Evolutionary conservation across 1,140 invertebrate species (phyloP).

Genomic region (Papilio glaucus): DNA sequence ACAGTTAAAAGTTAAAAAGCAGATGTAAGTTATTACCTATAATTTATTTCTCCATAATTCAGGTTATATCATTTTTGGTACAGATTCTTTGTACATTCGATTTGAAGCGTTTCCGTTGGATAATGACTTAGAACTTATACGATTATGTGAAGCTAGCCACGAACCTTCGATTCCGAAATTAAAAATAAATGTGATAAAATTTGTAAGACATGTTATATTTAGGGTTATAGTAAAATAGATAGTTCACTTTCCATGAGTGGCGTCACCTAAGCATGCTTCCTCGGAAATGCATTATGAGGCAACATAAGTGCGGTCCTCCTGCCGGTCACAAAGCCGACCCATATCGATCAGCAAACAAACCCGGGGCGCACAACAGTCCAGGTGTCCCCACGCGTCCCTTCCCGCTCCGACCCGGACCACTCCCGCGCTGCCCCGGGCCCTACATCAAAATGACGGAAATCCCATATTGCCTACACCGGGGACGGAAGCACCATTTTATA

Average conservation of each 20-base stretch:
- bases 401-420: conserved; percentile 51
- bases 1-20: too few species aligned
- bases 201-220: too few species aligned
- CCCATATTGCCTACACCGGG: conserved; percentile 78
- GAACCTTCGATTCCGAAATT: too few species aligned
- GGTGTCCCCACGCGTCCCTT: conserved; percentile 62
- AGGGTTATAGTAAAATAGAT: too few species aligned
- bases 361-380: conserved; percentile 59
- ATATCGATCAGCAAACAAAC: conserved; percentile 77
- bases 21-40: too few species aligned
- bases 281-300: conserved; percentile 54
- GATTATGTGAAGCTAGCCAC: too few species aligned
- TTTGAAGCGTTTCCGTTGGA: too few species aligned
- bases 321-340: conserved; percentile 52
- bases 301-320: conserved; percentile 40
- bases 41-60: too few species aligned
- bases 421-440: conserved; percentile 63
- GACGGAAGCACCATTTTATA: conserved; percentile 80
- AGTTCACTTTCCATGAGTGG: conserved; percentile 19
- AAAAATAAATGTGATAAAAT: too few species aligned
- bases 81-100: too few species aligned
- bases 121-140: too few species aligned
- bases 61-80: too few species aligned
- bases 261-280: conserved; percentile 45
- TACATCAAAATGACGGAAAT: conserved; percentile 82